Evolutionary conservation across 2,888 invertebrate species (phyloP), one percentile per base, ranked within the genome.

Genomic region (Diadromus collaris): DNA sequence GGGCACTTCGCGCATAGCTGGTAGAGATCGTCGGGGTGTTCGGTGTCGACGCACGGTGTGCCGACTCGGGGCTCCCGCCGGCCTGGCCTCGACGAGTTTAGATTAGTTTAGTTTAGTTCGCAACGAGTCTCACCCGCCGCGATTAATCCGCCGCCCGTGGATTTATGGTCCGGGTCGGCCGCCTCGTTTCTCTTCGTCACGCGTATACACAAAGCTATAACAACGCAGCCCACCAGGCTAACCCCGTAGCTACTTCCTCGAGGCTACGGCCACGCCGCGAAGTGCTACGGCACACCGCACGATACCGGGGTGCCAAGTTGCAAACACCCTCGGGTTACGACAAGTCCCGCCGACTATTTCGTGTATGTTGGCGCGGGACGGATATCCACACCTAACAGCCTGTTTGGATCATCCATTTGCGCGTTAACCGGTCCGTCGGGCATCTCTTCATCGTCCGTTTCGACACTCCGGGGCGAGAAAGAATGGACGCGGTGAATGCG

Each of bases 61-160:
- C 24, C 71, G 74, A 61, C 64, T 56, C n/a, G 54, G 65, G 72
- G 70, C 61, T 63, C 34, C 21, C 65, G 48, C 67, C 75, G 51
- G 61, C 56, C 67, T 58, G 48, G 41, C 68, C 84, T 84, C 83
- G 86, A 85, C 87, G 89, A 89, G 89, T 89, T 89, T 88, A 89
- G 88, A 89, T 89, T 89, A 89, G 88, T 89, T 89, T 87, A 87
- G 88, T 88, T 88, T 87, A 87, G 88, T 87, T 88, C 83, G 86
- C 86, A 88, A 89, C 88, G 86, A 89, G 89, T 89, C 88, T 88
- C 84, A 78, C 82, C 85, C 83, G 83, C 83, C 83, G 81, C 87
- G 87, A 89, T 89, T 89, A 89, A 89, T 89, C 88, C 87, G 81
- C 82, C 80, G 84, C 83, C 78, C 82, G 85, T 85, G 85, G 85